Percentiles rank a stretch among this genome's conserved stretches.
Evolutionary conservation across 2,797 vertebrate species (phyloP).

Genomic region (Gila robusta): DNA sequence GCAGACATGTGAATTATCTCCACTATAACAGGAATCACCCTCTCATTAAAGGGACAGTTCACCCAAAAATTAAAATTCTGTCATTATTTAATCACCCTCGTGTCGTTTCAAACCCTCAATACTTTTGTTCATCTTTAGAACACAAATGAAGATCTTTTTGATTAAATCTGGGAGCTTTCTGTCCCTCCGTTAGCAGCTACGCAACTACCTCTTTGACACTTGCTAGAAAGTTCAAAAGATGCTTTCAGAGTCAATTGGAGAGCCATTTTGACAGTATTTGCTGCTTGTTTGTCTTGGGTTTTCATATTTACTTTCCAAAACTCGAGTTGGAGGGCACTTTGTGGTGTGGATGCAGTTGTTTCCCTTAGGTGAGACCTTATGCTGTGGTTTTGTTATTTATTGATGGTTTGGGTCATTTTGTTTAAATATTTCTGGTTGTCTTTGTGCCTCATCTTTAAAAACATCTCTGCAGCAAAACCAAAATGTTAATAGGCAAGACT

Average conservation of each 20-base stretch:
- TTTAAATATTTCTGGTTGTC: constrained; percentile 31
- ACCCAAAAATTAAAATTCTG: too few relatives aligned
- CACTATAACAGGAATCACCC: constrained; percentile 35
- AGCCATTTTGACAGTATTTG: constrained; percentile 28
- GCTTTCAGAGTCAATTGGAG: constrained; percentile 41
- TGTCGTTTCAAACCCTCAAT: too few relatives aligned
- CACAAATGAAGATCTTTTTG: too few relatives aligned
- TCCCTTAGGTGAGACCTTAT: constrained; percentile 5
- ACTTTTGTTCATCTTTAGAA: too few relatives aligned
- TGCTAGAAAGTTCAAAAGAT: constrained; percentile 27
- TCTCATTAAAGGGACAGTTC: neutral
- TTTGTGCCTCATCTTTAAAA: neutral
- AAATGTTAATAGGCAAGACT: constrained; percentile 62
- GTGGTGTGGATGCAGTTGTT: constrained; percentile 21
- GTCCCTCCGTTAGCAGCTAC: too few relatives aligned
- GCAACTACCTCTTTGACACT: too few relatives aligned
- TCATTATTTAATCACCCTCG: too few relatives aligned
- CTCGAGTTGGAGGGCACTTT: neutral
- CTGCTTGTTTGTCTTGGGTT: constrained; percentile 45
- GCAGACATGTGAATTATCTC: constrained; percentile 35
- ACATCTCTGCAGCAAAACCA: constrained; percentile 61
- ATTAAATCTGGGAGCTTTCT: too few relatives aligned
- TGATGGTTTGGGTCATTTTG: constrained; percentile 41
- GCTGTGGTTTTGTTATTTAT: constrained; percentile 24
- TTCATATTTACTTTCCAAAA: constrained; percentile 40